Evolutionary conservation across 2,888 invertebrate species (phyloP).

Genomic region (Cantharis flavilabris): DNA sequence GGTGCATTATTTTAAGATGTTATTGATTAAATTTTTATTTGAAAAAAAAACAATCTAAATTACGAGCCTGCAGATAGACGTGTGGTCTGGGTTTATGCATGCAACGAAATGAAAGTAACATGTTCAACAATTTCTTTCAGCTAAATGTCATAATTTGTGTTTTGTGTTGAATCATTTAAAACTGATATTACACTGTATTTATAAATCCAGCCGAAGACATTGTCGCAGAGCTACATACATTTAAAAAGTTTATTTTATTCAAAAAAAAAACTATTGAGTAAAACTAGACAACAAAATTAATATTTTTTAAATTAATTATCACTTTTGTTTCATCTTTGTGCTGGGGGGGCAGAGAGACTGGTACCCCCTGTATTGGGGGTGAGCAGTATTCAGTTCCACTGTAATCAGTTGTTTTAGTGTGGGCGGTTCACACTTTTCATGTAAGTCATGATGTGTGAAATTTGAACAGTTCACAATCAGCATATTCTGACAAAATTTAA

Average conservation of each 20-base stretch:
- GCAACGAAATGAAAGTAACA: neutral
- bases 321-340: too few relatives aligned
- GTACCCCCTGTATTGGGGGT: too few relatives aligned
- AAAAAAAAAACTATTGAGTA: too few relatives aligned
- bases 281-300: too few relatives aligned
- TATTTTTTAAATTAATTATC: too few relatives aligned
- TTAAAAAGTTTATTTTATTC: too few relatives aligned
- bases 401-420: neutral
- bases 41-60: neutral
- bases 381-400: too few relatives aligned
- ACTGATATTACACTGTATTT: neutral
- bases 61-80: neutral
- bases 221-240: too few relatives aligned
- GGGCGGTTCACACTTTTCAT: neutral
- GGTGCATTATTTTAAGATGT: neutral
- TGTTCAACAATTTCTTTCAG: neutral
- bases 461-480: neutral
- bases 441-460: neutral
- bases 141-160: neutral
- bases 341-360: too few relatives aligned
- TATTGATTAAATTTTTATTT: neutral
- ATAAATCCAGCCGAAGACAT: neutral
- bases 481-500: neutral
- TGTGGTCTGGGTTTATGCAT: neutral
- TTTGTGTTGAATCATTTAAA: neutral